A percentile compares a stretch with the other conserved stretches of the same genome.
Conservation (phyloP, 2,888 invertebrate species). For the Eupithecia dodoneata region DNA sequence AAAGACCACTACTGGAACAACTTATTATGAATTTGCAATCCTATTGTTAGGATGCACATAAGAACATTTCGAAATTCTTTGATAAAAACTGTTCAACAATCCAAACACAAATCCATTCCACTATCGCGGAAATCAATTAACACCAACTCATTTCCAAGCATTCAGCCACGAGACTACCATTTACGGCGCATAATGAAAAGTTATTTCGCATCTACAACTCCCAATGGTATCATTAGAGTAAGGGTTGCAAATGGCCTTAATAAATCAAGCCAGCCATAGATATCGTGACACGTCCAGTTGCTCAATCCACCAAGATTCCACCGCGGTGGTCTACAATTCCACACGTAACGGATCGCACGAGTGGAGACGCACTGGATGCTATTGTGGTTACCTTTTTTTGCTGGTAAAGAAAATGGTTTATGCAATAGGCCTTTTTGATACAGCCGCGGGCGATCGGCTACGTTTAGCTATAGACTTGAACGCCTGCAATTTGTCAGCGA, state of each 20-base stretch:
- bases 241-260: slow-evolving; percentile 21
- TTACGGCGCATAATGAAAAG: slow-evolving; percentile 6
- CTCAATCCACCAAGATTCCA: slow-evolving; percentile 32
- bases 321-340: slow-evolving; percentile 36
- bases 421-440: slow-evolving; percentile 20
- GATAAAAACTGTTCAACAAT: neutral
- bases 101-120: neutral
- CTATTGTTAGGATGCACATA: neutral
- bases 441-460: slow-evolving; percentile 5
- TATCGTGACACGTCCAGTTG: slow-evolving; percentile 39
- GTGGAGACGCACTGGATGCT: slow-evolving; percentile 26
- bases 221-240: slow-evolving; percentile 23
- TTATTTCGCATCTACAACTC: neutral
- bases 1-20: neutral
- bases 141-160: neutral
- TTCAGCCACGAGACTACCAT: neutral
- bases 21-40: neutral
- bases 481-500: neutral
- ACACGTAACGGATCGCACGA: slow-evolving; percentile 38
- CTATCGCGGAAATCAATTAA: neutral
- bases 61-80: neutral
- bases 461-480: neutral
- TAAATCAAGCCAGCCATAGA: slow-evolving; percentile 33
- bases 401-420: slow-evolving; percentile 17
- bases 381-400: slow-evolving; percentile 24